Evolutionary conservation across 1,140 invertebrate species (phyloP).

Genomic region (Eupristina koningsbergeri): DNA sequence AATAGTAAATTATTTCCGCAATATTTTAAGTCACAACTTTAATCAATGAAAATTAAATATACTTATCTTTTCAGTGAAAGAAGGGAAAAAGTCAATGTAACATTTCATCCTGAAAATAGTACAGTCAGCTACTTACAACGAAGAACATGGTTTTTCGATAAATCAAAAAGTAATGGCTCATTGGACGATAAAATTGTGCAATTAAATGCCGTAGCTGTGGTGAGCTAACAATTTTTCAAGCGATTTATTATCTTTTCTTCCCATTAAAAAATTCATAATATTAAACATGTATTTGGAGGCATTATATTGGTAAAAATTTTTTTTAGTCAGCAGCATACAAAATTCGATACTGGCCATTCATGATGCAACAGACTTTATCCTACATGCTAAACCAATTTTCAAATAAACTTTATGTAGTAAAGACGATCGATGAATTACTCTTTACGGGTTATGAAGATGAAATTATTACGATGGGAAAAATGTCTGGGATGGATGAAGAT

Average conservation of each 20-base stretch:
- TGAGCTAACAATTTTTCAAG: slow-evolving; percentile 71
- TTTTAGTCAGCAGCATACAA: slow-evolving; percentile 81
- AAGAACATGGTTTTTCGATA: slow-evolving; percentile 84
- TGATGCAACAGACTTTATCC: slow-evolving; percentile 76
- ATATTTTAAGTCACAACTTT: no score
- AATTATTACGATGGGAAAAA: slow-evolving; percentile 78
- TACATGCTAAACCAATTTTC: slow-evolving; percentile 71
- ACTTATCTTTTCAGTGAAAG: slow-evolving; percentile 75
- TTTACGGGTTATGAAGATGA: slow-evolving; percentile 85
- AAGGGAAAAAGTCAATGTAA: slow-evolving; percentile 81
- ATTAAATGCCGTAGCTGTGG: slow-evolving; percentile 87
- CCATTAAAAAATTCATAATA: not conserved
- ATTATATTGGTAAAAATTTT: not conserved
- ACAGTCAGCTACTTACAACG: slow-evolving; percentile 87
- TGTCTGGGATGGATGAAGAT: slow-evolving; percentile 71
- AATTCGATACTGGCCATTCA: slow-evolving; percentile 73
- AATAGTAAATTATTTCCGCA: no score
- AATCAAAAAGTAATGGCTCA: slow-evolving; percentile 80
- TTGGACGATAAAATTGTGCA: slow-evolving; percentile 84
- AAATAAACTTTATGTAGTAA: slow-evolving; percentile 76
- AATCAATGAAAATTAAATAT: no score
- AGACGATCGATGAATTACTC: slow-evolving; percentile 81
- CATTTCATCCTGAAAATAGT: slow-evolving; percentile 80
- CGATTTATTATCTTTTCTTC: not conserved
- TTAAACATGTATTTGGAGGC: no score